phyloP scores from a whole-genome alignment of 2,113 vertebrate species.

The Archilochus colubris region DNA sequence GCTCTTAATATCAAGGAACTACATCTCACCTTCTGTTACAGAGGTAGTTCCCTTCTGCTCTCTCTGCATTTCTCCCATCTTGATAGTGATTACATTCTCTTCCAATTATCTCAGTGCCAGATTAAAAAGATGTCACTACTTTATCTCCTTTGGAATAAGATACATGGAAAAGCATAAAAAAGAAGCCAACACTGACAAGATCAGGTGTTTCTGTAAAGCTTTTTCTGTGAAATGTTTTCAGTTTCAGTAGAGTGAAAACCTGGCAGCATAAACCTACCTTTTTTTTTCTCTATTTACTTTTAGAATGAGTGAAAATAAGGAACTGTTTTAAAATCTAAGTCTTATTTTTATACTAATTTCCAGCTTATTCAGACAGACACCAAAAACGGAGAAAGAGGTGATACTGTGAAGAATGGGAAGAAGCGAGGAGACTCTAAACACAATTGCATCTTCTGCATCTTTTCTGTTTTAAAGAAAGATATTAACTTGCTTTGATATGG shows the following conservation, averaged over 20 bases:
- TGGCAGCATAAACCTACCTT: background rate
- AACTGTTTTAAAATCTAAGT: background rate
- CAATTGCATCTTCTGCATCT: background rate
- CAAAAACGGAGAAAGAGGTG: background rate
- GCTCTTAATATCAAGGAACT: background rate
- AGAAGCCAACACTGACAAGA: background rate
- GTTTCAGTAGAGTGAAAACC: background rate
- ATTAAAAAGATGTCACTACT: conserved; percentile 5
- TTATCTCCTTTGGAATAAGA: conserved; percentile 2
- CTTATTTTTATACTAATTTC: background rate
- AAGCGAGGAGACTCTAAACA: background rate
- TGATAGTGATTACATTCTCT: background rate
- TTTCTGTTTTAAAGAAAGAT: background rate
- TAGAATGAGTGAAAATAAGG: background rate
- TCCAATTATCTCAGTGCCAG: background rate
- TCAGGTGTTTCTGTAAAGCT: background rate
- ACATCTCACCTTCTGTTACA: background rate
- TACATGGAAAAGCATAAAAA: background rate
- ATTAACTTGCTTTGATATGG: background rate
- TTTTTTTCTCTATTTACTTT: background rate
- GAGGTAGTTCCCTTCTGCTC: background rate
- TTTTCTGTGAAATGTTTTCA: background rate
- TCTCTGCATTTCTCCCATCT: background rate
- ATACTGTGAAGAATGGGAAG: background rate
- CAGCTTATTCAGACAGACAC: background rate